Conservation (phyloP, 2,113 vertebrate genomes). For the Oxyruncus cristatus region DNA sequence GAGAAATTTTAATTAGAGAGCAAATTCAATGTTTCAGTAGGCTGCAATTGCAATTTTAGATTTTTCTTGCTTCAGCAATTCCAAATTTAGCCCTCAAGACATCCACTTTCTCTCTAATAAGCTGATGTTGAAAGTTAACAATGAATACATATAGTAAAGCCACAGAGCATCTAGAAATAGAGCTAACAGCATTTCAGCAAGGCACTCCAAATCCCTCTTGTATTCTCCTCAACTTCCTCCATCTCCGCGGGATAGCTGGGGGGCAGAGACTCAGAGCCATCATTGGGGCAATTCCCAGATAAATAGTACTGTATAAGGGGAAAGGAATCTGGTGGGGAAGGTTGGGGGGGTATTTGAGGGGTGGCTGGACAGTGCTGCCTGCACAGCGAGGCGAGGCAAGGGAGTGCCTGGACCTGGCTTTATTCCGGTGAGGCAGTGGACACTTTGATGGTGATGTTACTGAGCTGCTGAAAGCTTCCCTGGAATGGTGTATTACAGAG, state of each 20-base stretch:
- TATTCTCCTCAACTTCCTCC: not conserved
- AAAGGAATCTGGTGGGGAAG: not conserved
- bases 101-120: slow-evolving; percentile 41
- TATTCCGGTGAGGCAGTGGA: not conserved
- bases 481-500: not conserved
- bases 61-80: slow-evolving; percentile 44
- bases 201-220: not conserved
- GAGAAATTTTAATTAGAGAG: slow-evolving; percentile 55
- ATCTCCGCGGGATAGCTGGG: not conserved
- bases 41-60: slow-evolving; percentile 40
- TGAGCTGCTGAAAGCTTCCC: not conserved
- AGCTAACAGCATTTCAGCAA: not conserved
- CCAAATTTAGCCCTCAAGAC: slow-evolving; percentile 57
- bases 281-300: not conserved
- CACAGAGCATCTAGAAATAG: not conserved
- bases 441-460: not conserved
- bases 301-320: not conserved
- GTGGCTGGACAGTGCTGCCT: not conserved
- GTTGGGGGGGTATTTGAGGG: not conserved
- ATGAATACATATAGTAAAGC: slow-evolving; percentile 13
- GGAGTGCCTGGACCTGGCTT: not conserved
- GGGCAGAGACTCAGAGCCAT: not conserved
- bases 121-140: not conserved
- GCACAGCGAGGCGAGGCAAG: not conserved
- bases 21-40: slow-evolving; percentile 37